These are phyloP conservation scores for Mesocentrotus franciscanus DNA, from an alignment of 53 echinoderm and acorn worm genomes.

Conservation along the genomic window DNA sequence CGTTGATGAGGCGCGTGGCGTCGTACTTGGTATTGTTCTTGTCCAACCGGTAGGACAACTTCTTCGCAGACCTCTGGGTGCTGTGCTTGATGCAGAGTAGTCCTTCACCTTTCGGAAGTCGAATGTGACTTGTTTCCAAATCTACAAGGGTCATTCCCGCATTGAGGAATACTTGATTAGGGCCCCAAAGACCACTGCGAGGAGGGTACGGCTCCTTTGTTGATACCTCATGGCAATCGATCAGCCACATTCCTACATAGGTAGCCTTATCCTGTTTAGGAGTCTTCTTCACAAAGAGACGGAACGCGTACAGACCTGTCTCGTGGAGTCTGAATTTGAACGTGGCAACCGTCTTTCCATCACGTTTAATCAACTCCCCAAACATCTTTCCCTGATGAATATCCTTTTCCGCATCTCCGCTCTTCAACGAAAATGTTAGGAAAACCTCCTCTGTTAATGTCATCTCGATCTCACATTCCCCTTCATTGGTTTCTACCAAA, in stretches of 20 bases:
- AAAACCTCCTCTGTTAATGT: constrained; percentile 29
- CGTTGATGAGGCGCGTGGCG: constrained; percentile 35
- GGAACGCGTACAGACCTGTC: constrained; percentile 53
- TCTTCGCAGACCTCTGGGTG: constrained; percentile 44
- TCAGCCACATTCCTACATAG: constrained; percentile 64
- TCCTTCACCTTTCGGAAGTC: constrained; percentile 32
- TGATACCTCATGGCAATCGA: constrained; percentile 53
- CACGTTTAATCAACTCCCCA: constrained; percentile 45
- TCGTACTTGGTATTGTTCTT: constrained; percentile 53
- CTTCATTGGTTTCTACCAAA: constrained; percentile 35
- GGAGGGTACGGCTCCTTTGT: constrained; percentile 53
- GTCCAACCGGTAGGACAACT: constrained; percentile 55
- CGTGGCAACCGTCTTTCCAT: constrained; percentile 21
- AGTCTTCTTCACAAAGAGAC: constrained; percentile 63
- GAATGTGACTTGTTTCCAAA: constrained; percentile 23
- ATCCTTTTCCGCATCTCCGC: constrained; percentile 50
- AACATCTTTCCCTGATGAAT: constrained; percentile 62
- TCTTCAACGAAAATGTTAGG: constrained; percentile 53
- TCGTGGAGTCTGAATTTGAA: constrained; percentile 61
- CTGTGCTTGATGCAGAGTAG: constrained; percentile 57
- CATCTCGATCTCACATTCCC: constrained; percentile 43
- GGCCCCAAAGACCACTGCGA: constrained; percentile 59
- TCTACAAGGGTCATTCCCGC: constrained; percentile 42
- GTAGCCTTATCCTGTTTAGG: constrained; percentile 63
- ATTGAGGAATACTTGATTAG: constrained; percentile 59